Evolutionary conservation across 64 coral and sea anemone genomes (phyloP).

Genomic region (Exaiptasia diaphana): DNA sequence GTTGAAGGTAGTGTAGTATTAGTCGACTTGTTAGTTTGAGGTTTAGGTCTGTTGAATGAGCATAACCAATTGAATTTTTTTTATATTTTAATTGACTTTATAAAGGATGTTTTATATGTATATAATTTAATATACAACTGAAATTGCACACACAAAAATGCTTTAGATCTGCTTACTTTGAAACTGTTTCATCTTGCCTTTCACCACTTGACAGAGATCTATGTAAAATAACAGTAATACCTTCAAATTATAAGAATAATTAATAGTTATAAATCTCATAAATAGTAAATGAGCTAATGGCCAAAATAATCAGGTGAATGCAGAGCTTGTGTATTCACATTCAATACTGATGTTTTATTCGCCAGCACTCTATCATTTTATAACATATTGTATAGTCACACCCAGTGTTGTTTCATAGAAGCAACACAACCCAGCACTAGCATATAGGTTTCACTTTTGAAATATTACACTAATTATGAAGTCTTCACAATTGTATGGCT

Average conservation of each 20-base stretch:
- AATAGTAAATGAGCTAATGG: too few species aligned
- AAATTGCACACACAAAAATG: not conserved
- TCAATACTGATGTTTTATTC: too few species aligned
- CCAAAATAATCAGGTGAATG: too few species aligned
- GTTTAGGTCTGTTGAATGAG: slow-evolving; percentile 55
- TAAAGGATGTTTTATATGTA: not conserved
- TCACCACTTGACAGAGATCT: slow-evolving; percentile 81
- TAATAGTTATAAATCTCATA: too few species aligned
- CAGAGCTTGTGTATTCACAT: too few species aligned
- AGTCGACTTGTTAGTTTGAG: not conserved
- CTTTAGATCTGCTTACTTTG: slow-evolving; percentile 45
- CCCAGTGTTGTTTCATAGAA: too few species aligned
- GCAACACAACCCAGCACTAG: too few species aligned
- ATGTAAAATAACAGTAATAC: not conserved
- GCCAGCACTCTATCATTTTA: too few species aligned
- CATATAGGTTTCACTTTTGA: too few species aligned
- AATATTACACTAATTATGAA: too few species aligned
- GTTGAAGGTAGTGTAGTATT: not conserved
- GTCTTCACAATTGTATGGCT: too few species aligned
- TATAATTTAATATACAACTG: not conserved
- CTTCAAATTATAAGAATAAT: not conserved
- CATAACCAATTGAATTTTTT: not conserved
- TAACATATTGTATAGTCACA: too few species aligned
- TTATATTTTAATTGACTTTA: not conserved
- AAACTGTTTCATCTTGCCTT: slow-evolving; percentile 70